phyloP scores from a whole-genome alignment of 2,797 vertebrate genomes.

The Ambastaia sidthimunki region DNA sequence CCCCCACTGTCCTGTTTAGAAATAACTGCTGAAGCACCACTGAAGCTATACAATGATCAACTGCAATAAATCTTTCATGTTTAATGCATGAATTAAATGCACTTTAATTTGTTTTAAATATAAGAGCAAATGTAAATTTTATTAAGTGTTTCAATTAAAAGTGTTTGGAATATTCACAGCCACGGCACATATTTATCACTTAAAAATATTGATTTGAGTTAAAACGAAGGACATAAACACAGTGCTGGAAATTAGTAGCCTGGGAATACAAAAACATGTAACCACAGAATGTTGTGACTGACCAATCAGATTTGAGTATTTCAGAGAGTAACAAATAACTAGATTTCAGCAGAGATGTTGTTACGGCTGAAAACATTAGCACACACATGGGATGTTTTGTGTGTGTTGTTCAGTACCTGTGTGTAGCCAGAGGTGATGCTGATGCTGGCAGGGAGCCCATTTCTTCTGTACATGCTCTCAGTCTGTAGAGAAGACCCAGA shows the following conservation, averaged over 20 bases:
- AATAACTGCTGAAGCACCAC: neutral
- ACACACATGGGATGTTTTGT: neutral
- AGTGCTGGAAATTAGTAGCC: neutral
- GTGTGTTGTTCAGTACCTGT: conserved; percentile 77
- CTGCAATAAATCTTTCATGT: too few relatives aligned
- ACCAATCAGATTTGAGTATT: neutral
- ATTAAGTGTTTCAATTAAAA: neutral
- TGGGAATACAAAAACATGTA: neutral
- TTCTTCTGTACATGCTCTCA: conserved; percentile 95
- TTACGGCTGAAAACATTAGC: neutral
- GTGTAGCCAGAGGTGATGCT: conserved; percentile 90
- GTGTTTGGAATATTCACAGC: neutral
- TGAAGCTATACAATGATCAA: too few relatives aligned
- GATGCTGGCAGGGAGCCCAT: conserved; percentile 91
- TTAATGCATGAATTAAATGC: too few relatives aligned
- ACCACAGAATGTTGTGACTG: neutral
- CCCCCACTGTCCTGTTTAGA: neutral
- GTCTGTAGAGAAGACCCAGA: conserved; percentile 63
- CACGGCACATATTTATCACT: neutral
- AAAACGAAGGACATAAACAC: neutral
- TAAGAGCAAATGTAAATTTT: too few relatives aligned
- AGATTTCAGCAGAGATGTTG: neutral
- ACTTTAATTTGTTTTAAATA: too few relatives aligned
- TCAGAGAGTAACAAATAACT: neutral
- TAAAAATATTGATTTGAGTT: neutral